Conservation (phyloP, 1,140 invertebrate genomes). For the Drosophila arawakana region DNA sequence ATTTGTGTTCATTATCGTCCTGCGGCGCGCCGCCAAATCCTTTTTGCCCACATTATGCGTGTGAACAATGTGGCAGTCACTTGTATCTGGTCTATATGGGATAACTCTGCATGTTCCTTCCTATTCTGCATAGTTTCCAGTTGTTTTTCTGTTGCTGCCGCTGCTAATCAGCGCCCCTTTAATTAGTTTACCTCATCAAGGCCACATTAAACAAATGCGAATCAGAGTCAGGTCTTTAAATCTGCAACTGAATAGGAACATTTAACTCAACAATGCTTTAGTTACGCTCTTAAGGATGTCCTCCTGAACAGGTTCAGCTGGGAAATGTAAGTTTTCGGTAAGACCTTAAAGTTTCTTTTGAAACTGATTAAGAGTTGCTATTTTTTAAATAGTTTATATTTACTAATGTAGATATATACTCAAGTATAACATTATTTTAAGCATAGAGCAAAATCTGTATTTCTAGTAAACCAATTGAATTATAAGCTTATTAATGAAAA, state of each 20-base stretch:
- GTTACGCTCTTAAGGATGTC: slow-evolving; percentile 16
- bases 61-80: slow-evolving; percentile 68
- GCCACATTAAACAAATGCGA: slow-evolving; percentile 58
- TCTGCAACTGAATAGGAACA: slow-evolving; percentile 30
- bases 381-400: too few relatives aligned
- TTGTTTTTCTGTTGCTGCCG: slow-evolving; percentile 13
- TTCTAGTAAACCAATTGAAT: too few relatives aligned
- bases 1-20: slow-evolving; percentile 81
- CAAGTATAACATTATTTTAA: too few relatives aligned
- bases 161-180: slow-evolving; percentile 59
- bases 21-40: slow-evolving; percentile 78
- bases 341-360: too few relatives aligned
- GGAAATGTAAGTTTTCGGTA: neutral
- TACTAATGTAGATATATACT: too few relatives aligned
- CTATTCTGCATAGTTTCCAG: slow-evolving; percentile 9
- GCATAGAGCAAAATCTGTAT: too few relatives aligned
- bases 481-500: too few relatives aligned
- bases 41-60: slow-evolving; percentile 69
- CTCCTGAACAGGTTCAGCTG: slow-evolving; percentile 11
- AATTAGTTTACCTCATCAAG: slow-evolving; percentile 76
- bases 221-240: slow-evolving; percentile 35
- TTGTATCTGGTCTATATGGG: slow-evolving; percentile 35
- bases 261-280: slow-evolving; percentile 14
- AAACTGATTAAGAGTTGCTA: too few relatives aligned
- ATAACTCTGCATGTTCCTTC: slow-evolving; percentile 29